Evolutionary conservation across 2,797 vertebrate species (phyloP).

Genomic region (Heteromormyrus szaboi): DNA sequence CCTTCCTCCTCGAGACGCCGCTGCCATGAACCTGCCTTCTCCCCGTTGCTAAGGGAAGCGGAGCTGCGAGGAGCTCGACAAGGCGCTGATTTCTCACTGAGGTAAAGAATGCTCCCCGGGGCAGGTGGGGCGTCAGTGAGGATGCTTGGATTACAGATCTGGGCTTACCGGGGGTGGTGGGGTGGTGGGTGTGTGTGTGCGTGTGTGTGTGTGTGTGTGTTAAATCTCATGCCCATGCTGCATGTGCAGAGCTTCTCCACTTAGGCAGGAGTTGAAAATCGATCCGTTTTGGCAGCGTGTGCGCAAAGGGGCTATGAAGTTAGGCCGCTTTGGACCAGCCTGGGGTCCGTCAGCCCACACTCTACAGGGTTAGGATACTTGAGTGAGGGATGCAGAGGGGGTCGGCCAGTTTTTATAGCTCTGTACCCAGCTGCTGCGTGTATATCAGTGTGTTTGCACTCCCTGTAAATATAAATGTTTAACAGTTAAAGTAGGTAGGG

Average conservation of each 20-base stretch:
- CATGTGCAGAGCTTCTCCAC: constrained; percentile 23
- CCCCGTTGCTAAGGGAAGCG: constrained; percentile 66
- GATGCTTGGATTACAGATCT: constrained; percentile 9
- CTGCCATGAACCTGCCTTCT: constrained; percentile 61
- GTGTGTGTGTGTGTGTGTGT: too few relatives aligned
- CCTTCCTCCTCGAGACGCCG: constrained; percentile 48
- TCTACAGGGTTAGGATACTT: background rate
- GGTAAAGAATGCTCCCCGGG: constrained; percentile 65
- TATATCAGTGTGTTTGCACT: background rate
- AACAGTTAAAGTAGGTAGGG: background rate
- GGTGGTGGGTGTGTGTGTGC: background rate
- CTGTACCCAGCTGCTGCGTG: background rate
- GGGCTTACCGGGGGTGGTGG: constrained; percentile 22
- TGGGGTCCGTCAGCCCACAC: background rate
- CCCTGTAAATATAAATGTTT: background rate
- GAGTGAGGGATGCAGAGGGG: background rate
- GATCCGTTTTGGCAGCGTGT: constrained; percentile 16
- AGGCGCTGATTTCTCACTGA: constrained; percentile 66
- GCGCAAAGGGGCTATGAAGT: background rate
- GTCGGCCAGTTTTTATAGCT: background rate
- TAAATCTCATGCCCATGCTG: background rate
- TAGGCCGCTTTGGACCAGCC: background rate
- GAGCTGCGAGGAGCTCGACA: constrained; percentile 53
- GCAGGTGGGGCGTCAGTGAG: constrained; percentile 34
- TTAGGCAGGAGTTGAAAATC: background rate